phyloP scores from a whole-genome alignment of 1,140 invertebrate genomes.

The Atopsyche davidsoni region DNA sequence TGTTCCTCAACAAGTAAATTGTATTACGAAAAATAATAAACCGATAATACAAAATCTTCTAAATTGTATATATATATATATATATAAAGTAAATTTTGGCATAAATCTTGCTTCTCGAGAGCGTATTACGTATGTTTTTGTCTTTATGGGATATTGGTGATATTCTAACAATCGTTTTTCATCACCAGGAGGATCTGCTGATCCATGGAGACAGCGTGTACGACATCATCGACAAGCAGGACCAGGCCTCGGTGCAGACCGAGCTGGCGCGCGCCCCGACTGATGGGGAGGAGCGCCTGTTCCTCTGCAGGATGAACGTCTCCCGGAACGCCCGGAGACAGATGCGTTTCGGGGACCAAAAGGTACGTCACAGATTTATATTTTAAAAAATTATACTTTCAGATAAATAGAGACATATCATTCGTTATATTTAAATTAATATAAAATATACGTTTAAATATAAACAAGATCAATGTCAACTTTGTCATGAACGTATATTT shows the following conservation, averaged over 20 bases:
- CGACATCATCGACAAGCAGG: slow-evolving; percentile 98
- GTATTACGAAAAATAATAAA: too few relatives aligned
- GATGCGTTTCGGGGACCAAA: slow-evolving; percentile 96
- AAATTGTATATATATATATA: too few relatives aligned
- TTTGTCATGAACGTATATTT: neutral
- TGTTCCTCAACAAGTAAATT: too few relatives aligned
- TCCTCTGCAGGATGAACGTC: slow-evolving; percentile 97
- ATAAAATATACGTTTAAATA: neutral
- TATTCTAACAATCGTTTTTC: slow-evolving; percentile 17
- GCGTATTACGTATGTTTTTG: too few relatives aligned
- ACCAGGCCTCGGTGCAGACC: slow-evolving; percentile 89
- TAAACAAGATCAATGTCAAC: neutral
- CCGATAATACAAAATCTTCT: too few relatives aligned
- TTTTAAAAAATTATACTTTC: neutral
- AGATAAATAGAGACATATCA: too few relatives aligned
- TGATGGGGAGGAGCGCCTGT: slow-evolving; percentile 64
- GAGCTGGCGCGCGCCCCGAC: slow-evolving; percentile 72
- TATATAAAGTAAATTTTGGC: too few relatives aligned
- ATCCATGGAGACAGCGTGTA: slow-evolving; percentile 98
- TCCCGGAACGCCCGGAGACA: slow-evolving; percentile 92
- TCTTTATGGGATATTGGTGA: neutral
- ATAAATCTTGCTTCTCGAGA: too few relatives aligned
- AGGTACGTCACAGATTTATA: slow-evolving; percentile 54
- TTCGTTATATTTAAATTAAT: too few relatives aligned
- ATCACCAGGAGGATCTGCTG: slow-evolving; percentile 86